Evolutionary conservation across 92 coral and sea anemone species (phyloP), one percentile per base, ranked within the genome.

Genomic region (Phenganax stokvisi): DNA sequence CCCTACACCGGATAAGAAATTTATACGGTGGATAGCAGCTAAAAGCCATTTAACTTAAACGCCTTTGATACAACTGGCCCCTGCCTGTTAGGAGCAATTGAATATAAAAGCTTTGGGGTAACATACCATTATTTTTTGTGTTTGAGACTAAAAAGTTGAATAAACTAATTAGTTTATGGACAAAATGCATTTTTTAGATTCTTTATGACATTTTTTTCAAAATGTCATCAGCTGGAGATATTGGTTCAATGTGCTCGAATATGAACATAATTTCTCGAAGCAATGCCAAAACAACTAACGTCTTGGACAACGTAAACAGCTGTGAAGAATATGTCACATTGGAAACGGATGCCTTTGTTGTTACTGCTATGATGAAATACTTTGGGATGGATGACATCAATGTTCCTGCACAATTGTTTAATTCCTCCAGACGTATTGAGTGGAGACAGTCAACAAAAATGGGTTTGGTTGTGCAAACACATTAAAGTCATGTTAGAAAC

Each of bases 231-330:
- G 47, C 66, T 5, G 54, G 47, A 17, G 92, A 89, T 56, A 72
- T 89, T 8, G 92, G 90, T 0, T 75, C 84, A 3, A 89, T 89
- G 92, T 84, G 67, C 66, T 71, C 86, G 9, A 89, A 87, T 76
- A 87, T 89, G 92, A 89, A 87, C 72, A 89, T 89, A 1, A 84
- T 59, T 2, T 66, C 62, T 77, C 72, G 57, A 63, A 76, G 71
- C 51, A 88, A 88, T 88, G 93, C 91, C 7, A 84, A 83, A 81
- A 88, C 94, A 25, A 77, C 72, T 28, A 88, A 90, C 75, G 90
- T 77, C 12, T 85, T 83, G 0, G 91, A 88, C 80, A 88, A 90
- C 72, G 82, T 80, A 54, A 88, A 90, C 64, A 0, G 16, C 57
- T 86, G 90, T 28, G 86, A 88, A 61, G 87, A 78, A 10, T 90